These are phyloP conservation scores for Lucilia cuprina DNA, from an alignment of 1,140 invertebrate species.

Conservation along the genomic window DNA sequence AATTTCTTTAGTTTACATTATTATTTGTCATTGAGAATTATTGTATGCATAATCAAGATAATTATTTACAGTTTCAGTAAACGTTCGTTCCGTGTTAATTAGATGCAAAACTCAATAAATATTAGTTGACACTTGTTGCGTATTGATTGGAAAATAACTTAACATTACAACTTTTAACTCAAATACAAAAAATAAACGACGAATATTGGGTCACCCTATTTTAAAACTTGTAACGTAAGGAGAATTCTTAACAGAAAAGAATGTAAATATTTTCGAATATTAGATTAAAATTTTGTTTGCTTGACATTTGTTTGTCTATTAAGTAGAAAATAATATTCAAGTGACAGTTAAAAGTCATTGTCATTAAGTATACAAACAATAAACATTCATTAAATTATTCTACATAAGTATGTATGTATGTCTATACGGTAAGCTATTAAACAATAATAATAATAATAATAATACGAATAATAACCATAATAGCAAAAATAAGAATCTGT, in stretches of 20 bases:
- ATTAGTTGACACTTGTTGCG: not conserved
- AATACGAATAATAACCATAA: no score
- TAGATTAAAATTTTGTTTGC: not conserved
- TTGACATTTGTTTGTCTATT: not conserved
- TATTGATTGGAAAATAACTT: not conserved
- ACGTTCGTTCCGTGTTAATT: not conserved
- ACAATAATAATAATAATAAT: no score
- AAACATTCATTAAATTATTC: not conserved
- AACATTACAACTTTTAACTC: no score
- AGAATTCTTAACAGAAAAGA: no score
- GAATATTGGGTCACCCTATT: no score
- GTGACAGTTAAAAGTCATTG: not conserved
- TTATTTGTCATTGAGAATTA: not conserved
- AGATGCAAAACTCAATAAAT: not conserved
- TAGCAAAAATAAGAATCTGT: not conserved
- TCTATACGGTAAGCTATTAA: no score
- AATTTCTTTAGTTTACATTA: no score
- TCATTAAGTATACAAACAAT: not conserved
- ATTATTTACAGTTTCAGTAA: not conserved
- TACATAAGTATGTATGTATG: no score
- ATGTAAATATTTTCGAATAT: not conserved
- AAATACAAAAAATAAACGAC: not conserved
- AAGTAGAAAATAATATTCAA: not conserved
- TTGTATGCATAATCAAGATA: not conserved
- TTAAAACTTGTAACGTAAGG: no score